Conservation (phyloP, 2,113 vertebrate genomes). For the Turnix velox region DNA sequence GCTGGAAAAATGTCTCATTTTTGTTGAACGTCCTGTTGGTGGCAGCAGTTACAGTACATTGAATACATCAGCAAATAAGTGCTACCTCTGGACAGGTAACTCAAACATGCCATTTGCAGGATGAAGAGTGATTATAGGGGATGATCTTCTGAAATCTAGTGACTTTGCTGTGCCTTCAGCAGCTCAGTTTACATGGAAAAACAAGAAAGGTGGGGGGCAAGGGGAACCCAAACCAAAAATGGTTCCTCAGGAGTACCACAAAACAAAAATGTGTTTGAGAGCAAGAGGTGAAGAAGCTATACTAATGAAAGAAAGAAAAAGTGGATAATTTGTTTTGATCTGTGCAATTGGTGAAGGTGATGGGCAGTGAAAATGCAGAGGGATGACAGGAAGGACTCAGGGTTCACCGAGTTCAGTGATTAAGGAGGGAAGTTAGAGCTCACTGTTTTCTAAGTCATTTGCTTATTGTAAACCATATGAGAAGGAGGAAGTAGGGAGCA, state of each 20-base stretch:
- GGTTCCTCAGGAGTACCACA: not conserved
- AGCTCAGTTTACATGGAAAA: not conserved
- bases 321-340: not conserved
- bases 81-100: not conserved
- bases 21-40: conserved; percentile 47
- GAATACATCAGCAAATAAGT: not conserved
- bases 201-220: fast-evolving
- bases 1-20: conserved; percentile 1
- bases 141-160: not conserved
- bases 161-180: not conserved
- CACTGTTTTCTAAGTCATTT: not conserved
- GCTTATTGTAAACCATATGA: not conserved
- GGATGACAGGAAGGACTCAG: not conserved
- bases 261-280: not conserved
- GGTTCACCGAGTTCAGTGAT: not conserved
- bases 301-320: not conserved
- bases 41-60: conserved; percentile 28
- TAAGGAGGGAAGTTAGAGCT: not conserved
- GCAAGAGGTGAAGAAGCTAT: not conserved
- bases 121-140: not conserved
- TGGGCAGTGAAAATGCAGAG: not conserved
- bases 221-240: fast-evolving
- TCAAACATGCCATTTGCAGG: not conserved
- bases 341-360: not conserved
- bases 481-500: not conserved